Evolutionary conservation across 1,140 invertebrate genomes (phyloP), one percentile per base, ranked within the genome.

Genomic region (Dinoponera quadriceps): DNA sequence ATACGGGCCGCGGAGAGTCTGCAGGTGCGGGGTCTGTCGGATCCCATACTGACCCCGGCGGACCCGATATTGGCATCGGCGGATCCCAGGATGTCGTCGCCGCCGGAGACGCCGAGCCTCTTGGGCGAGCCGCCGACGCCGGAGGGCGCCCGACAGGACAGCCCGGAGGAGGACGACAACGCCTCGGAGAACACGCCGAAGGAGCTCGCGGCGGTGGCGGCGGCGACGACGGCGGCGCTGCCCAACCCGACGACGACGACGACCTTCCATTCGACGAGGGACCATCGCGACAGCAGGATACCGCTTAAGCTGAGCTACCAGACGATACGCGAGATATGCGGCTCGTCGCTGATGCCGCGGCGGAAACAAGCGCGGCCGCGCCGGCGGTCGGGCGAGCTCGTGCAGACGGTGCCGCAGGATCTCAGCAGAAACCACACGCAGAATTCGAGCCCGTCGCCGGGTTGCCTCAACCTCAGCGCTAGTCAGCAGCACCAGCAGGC

Each of bases 1-100:
- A 97, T 98, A 89, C 96, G 97, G 89, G 97, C 97, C 0, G 98
- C 98, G 0, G 97, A 98, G 89, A 97, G 96, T 69, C 94, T 98
- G 69, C 97, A 98, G 91, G 96, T 98, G 22, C 95, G 97, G 22
- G 97, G 97, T 1, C 92, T 98, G 48, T 96, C 97, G 74, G 96
- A 97, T 83, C 94, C 88, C 68, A 87, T 92, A 85, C 93, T 80
- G 48, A 92, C 89, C 71, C 94, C 89, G 91, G 94, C 95, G 25
- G 38, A 44, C 11, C 38, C 38, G 0, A 44, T 44, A 4, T 9
- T 44, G 38, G 11, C 38, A 44, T 71, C 75, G 65, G 38, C 33
- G 14, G 96, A 97, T 85, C 94, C 89, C 66, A 86, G 93, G 84
- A 94, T 83, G 48, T 92, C 89, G 74, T 95, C 90, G 90, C 94